A percentile compares a stretch with the other conserved stretches of the same genome.
Conservation (phyloP, 1,140 invertebrate species). For the Heliconius congener region DNA sequence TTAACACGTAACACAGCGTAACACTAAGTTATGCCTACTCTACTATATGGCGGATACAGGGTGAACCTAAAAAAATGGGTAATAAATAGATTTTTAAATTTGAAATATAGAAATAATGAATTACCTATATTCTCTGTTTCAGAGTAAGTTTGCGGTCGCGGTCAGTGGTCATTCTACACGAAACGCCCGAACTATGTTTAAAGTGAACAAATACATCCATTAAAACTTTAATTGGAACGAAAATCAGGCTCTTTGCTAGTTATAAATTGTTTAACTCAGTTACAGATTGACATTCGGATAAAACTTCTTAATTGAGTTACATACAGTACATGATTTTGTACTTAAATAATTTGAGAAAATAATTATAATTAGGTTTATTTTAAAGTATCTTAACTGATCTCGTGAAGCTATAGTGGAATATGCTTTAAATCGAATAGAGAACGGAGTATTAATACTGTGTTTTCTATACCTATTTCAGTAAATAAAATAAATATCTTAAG, state of each 20-base stretch:
- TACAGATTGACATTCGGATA: constrained; percentile 26
- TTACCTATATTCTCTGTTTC: not conserved
- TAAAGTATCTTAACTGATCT: not conserved
- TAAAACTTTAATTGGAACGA: constrained; percentile 29
- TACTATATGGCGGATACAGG: too few relatives aligned
- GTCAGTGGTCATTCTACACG: constrained; percentile 11
- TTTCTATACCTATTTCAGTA: too few relatives aligned
- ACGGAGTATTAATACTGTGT: too few relatives aligned
- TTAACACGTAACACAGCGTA: too few relatives aligned
- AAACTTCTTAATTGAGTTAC: constrained; percentile 28
- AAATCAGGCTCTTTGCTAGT: constrained; percentile 28
- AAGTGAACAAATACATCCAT: constrained; percentile 33
- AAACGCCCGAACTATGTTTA: constrained; percentile 25
- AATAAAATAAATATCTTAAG: too few relatives aligned
- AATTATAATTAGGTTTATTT: not conserved
- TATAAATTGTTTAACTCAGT: constrained; percentile 25
- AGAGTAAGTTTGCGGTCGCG: constrained; percentile 10
- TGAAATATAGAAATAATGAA: not conserved
- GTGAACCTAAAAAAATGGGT: too few relatives aligned
- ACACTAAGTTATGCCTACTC: too few relatives aligned
- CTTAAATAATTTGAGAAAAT: not conserved
- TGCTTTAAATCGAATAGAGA: not conserved
- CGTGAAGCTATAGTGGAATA: not conserved
- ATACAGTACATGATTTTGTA: constrained; percentile 14
- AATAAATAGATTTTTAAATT: not conserved